Evolutionary conservation across 1,140 invertebrate genomes (phyloP).

Genomic region (Drosophila ogumai): DNA sequence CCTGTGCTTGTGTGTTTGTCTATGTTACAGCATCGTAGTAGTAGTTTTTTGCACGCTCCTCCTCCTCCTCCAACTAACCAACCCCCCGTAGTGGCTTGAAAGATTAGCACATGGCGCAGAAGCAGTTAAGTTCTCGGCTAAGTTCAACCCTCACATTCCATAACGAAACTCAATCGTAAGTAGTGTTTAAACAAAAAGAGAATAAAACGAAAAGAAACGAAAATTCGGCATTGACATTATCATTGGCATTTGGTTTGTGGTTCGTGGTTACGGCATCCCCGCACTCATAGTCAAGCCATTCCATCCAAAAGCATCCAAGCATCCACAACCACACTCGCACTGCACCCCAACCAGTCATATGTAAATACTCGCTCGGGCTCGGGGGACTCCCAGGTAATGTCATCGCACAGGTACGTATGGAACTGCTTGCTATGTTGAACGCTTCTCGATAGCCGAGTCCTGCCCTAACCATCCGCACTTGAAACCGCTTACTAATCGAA

Average conservation of each 20-base stretch:
- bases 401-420: conserved; percentile 56
- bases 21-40: conserved; percentile 47
- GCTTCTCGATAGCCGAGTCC: conserved; percentile 34
- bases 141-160: conserved; percentile 72
- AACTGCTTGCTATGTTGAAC: conserved; percentile 49
- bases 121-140: conserved; percentile 53
- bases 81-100: conserved; percentile 37
- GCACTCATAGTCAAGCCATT: conserved; percentile 26
- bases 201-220: conserved; percentile 39
- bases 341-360: conserved; percentile 45
- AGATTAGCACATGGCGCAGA: conserved; percentile 49
- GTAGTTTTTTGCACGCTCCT: conserved; percentile 74
- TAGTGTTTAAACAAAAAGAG: conserved; percentile 42
- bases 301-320: conserved; percentile 30
- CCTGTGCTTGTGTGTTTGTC: conserved; percentile 46
- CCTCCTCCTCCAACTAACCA: conserved; percentile 28
- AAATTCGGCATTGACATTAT: conserved; percentile 61
- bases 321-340: conserved; percentile 38
- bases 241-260: conserved; percentile 63
- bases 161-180: conserved; percentile 59
- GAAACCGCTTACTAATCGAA: conserved; percentile 38
- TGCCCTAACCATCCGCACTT: conserved; percentile 38
- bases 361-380: conserved; percentile 41
- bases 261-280: conserved; percentile 31
- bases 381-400: conserved; percentile 36